phyloP scores from a whole-genome alignment of 1,140 invertebrate genomes.

The Trachelipus rathkii region DNA sequence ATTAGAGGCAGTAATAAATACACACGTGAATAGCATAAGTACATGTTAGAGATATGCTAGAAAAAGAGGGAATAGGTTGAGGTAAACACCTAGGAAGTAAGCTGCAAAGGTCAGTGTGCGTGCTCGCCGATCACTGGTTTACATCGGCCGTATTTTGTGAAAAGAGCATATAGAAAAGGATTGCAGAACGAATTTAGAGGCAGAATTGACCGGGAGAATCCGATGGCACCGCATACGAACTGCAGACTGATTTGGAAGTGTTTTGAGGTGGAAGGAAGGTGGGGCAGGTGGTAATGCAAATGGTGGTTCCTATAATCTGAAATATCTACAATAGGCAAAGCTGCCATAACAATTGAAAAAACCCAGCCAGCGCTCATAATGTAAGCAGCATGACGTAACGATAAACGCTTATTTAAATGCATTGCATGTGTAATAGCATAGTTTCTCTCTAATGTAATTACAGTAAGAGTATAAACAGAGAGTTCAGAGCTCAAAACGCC shows the following conservation, averaged over 20 bases:
- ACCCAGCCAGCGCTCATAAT: conserved; percentile 90
- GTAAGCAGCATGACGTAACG: conserved; percentile 77
- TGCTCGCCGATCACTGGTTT: too few species aligned
- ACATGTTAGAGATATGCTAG: too few species aligned
- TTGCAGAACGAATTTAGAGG: conserved; percentile 95
- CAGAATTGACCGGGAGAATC: conserved; percentile 81
- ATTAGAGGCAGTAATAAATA: too few species aligned
- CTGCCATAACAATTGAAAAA: conserved; percentile 82
- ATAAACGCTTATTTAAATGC: conserved; percentile 90
- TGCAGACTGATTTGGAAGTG: too few species aligned
- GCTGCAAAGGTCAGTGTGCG: too few species aligned
- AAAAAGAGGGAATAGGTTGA: too few species aligned
- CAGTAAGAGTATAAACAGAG: conserved; percentile 85
- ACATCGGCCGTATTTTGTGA: too few species aligned
- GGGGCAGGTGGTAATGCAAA: too few species aligned
- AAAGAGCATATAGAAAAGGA: conserved; percentile 92
- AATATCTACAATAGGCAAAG: conserved; percentile 78
- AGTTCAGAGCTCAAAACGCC: conserved; percentile 87
- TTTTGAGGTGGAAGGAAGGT: too few species aligned
- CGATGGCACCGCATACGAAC: conserved; percentile 91
- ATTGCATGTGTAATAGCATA: conserved; percentile 97
- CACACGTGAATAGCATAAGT: too few species aligned
- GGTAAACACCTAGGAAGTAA: too few species aligned
- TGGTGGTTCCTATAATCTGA: conserved; percentile 95
- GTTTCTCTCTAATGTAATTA: conserved; percentile 93